These are phyloP conservation scores for Python bivittatus DNA, from an alignment of 2,113 vertebrate genomes.

Conservation along the genomic window DNA sequence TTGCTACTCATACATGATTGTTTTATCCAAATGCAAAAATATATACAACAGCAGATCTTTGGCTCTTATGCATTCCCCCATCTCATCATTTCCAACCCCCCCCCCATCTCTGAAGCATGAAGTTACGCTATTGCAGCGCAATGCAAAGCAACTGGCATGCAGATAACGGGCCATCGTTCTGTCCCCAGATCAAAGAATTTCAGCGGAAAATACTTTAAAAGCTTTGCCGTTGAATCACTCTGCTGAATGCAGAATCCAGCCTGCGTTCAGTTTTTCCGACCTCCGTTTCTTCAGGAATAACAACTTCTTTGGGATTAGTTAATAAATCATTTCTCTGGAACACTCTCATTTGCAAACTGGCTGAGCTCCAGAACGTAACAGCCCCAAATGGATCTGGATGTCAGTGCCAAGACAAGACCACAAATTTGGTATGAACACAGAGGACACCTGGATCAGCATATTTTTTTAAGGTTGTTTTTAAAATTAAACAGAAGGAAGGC, in stretches of 20 bases:
- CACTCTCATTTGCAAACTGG: neutral
- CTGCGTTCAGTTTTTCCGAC: neutral
- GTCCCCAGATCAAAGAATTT: neutral
- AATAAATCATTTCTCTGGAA: neutral
- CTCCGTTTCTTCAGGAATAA: neutral
- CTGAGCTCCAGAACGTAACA: neutral
- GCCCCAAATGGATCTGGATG: neutral
- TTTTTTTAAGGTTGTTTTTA: neutral
- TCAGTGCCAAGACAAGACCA: neutral
- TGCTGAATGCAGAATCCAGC: neutral
- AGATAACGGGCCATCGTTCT: neutral
- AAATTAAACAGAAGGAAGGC: neutral
- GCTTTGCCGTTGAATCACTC: neutral
- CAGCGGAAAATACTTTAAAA: neutral
- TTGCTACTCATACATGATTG: neutral
- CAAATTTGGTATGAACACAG: neutral
- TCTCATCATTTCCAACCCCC: neutral
- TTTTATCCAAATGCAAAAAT: neutral
- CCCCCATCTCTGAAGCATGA: neutral
- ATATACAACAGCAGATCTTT: neutral
- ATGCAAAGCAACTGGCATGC: neutral
- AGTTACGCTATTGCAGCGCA: neutral
- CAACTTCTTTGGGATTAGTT: neutral
- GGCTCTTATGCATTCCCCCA: no score
- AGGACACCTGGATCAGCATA: neutral